A percentile compares a stretch with the other conserved stretches of the same genome.
phyloP scores from a whole-genome alignment of 2,113 vertebrate genomes.

The Sebastes fasciatus region DNA sequence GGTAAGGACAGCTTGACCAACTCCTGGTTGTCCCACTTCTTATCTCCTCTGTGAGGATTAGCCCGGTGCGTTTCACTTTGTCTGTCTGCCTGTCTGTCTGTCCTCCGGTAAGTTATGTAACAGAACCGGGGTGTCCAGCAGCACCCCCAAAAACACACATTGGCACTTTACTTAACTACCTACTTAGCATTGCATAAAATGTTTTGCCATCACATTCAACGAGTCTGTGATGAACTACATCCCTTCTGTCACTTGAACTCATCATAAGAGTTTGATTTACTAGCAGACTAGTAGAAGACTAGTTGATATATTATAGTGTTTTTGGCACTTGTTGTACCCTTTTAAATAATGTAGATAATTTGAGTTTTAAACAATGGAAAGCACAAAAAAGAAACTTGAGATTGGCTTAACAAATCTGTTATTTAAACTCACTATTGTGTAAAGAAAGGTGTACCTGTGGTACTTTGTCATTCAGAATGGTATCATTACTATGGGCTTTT shows the following conservation, averaged over 20 bases:
- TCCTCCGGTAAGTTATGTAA: background rate
- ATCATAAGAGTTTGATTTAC: too few species aligned
- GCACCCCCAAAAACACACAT: too few species aligned
- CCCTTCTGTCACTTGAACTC: too few species aligned
- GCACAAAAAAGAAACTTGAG: background rate
- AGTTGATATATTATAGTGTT: too few species aligned
- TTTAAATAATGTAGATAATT: background rate
- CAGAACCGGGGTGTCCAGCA: background rate
- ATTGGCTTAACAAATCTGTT: background rate
- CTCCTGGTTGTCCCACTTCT: conserved; percentile 56
- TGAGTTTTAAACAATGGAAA: background rate
- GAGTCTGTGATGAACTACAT: too few species aligned
- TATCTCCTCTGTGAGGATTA: conserved; percentile 65
- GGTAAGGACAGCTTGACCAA: conserved; percentile 70
- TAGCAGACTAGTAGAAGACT: background rate
- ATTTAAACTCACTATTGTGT: background rate
- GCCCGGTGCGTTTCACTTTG: background rate
- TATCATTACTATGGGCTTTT: background rate
- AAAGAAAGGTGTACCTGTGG: too few species aligned
- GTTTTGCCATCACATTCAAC: too few species aligned
- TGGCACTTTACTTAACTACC: too few species aligned
- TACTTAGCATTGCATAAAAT: too few species aligned
- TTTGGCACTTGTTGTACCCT: background rate
- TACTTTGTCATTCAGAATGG: too few species aligned
- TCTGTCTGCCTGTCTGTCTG: background rate